A percentile compares a stretch with the other conserved stretches of the same genome.
Conservation (phyloP, 1,140 invertebrate species). For the Leptonema lineaticorne region DNA sequence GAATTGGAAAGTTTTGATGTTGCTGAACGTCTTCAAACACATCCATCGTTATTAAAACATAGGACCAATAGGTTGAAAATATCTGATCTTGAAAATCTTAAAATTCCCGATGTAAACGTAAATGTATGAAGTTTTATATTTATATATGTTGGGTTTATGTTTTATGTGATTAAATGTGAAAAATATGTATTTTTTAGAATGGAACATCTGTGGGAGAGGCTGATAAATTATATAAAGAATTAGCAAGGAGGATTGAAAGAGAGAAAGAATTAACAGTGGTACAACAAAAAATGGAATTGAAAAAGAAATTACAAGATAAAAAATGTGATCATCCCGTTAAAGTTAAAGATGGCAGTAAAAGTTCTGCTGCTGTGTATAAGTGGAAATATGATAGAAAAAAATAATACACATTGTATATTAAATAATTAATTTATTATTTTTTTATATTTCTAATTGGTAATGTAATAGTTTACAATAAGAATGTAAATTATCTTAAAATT, state of each 20-base stretch:
- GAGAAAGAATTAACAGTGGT: slow-evolving; percentile 80
- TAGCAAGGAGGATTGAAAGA: slow-evolving; percentile 77
- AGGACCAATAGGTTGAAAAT: slow-evolving; percentile 69
- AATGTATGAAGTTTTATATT: slow-evolving; percentile 43
- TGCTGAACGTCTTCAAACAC: slow-evolving; percentile 72
- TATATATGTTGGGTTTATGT: neutral
- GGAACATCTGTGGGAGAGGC: slow-evolving; percentile 57
- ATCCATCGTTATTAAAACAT: slow-evolving; percentile 67
- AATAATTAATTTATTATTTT: slow-evolving; percentile 22
- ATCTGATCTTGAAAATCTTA: slow-evolving; percentile 62
- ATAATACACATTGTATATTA: slow-evolving; percentile 46
- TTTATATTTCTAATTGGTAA: neutral
- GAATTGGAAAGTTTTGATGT: slow-evolving; percentile 67
- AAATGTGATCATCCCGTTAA: slow-evolving; percentile 65
- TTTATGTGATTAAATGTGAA: neutral
- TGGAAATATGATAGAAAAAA: slow-evolving; percentile 86
- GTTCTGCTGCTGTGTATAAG: slow-evolving; percentile 76
- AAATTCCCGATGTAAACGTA: slow-evolving; percentile 60
- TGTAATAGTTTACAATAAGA: neutral
- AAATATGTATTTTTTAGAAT: neutral
- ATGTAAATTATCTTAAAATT: neutral
- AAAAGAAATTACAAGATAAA: slow-evolving; percentile 69
- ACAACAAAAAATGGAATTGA: slow-evolving; percentile 82
- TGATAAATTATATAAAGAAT: slow-evolving; percentile 72
- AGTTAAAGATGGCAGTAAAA: slow-evolving; percentile 66